Base-by-base conservation (phyloP, 2,113 vertebrate species). In the Corynorhinus townsendii region DNA sequence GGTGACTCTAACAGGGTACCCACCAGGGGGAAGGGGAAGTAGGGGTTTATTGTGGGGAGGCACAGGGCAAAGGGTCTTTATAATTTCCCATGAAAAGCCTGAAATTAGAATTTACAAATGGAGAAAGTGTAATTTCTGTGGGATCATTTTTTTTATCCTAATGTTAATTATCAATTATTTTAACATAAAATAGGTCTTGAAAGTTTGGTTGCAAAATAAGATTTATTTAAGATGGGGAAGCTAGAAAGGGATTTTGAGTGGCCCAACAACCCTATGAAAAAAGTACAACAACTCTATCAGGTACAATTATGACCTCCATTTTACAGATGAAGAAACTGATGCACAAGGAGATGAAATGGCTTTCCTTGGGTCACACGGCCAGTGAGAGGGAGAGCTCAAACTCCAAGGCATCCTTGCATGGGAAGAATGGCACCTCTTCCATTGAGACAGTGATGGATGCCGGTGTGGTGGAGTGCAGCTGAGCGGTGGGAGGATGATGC, bases 141-240 rank as follows among this genome's bases (percentile, higher is more conserved):
- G 40, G 16, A 81, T 68, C 22, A 26, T 71, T 90, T 82, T 59
- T 35, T 81, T 54, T 54, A 82, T n/a, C 40, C 7, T 52, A 30
- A 76, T 22, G 0, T 7, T 43, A 15, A 56, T 68, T 90, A 52
- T 45, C 82, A 35, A 81, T 93, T 71, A 87, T 68, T 93, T 76
- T 33, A 87, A 43, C 49, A 77, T 4, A 22, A 90, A 90, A 22
- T n/a, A 90, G 17, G 35, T 59, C 69, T 82, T 82, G 28, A 62
- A 90, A 35, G 56, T 75, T 68, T 75, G n/a, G 22, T 81, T 90
- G 38, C n/a, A 76, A 90, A 81, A 81, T 75, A 69, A 75, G 40
- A 59, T 54, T 30, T 40, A 91, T 75, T 86, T 76, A 86, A 43
- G 43, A 33, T 76, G 15, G 43, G 43, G 10, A 26, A 59, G 56